Evolutionary conservation across 2,888 invertebrate species (phyloP), one percentile per base, ranked within the genome.

Genomic region (Epistrophe eligans): DNA sequence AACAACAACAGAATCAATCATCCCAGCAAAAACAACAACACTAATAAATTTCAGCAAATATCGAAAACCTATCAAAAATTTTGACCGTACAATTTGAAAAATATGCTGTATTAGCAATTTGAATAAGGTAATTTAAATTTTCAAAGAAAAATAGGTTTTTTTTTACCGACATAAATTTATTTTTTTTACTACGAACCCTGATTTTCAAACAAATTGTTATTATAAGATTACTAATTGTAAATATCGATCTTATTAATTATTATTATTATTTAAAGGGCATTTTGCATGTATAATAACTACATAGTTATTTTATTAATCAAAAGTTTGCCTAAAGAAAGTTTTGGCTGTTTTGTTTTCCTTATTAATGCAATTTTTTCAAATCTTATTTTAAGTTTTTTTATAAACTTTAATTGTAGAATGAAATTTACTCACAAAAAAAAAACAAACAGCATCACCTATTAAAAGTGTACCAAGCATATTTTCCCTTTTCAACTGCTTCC

Each of bases 1-100:
- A 76, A 45, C 67, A 72, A 19, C 73, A 76, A 43, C 70, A 77
- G 24, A 48, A 79, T 77, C 73, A 77, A 67, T 55, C 87, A 81
- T 67, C 84, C 67, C 28, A 77, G 32, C 62, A 77, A 58, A 35
- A 77, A 19, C 52, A 52, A 64, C 52, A 77, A 17, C 58, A 79
- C 15, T 62, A 73, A 60, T 62, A 57, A 55, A 79, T 58, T 32
- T 58, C 55, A 50, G 10, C 38, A 38, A 58, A 28, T 11, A 60
- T 17, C 19, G 60, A 13, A 52, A 70, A 17, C 13, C 55, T 40
- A n/a, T 13, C 43, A 19, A n/a, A 38, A 50, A 50, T 10, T 8
- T 38, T 52, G 67, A 15, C n/a, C 13, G 17, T 70, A 48, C n/a
- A 74, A 40, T 55, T 60, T 58, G 38, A 43, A 15, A 40, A 38